Percentiles rank a stretch among this genome's conserved stretches.
Conservation (phyloP, 2,113 vertebrate species). For the Pelusios castaneus region DNA sequence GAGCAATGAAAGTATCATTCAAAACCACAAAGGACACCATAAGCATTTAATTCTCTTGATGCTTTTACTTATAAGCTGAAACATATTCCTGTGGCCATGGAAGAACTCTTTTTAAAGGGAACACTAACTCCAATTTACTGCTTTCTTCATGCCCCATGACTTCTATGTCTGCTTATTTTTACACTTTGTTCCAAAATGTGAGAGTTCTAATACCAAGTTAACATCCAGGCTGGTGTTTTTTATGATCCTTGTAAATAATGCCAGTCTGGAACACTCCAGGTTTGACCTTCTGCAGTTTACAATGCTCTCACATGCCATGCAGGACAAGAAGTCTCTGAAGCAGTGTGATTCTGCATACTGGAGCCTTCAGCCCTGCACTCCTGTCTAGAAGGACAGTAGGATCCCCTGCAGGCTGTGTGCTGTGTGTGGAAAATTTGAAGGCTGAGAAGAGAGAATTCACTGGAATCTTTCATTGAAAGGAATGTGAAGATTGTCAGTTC, state of each 20-base stretch:
- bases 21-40: not conserved
- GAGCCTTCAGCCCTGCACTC: too few relatives aligned
- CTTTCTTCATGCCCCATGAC: not conserved
- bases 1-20: not conserved
- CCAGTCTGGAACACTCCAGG: not conserved
- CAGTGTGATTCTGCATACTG: too few relatives aligned
- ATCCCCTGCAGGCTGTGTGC: too few relatives aligned
- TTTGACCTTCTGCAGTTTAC: not conserved
- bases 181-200: not conserved
- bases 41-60: not conserved
- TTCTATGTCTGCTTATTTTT: not conserved
- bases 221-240: not conserved
- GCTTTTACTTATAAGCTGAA: not conserved
- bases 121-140: not conserved
- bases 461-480: too few relatives aligned
- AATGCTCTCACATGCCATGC: not conserved
- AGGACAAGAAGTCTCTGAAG: not conserved
- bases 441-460: too few relatives aligned
- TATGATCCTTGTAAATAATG: not conserved
- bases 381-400: too few relatives aligned
- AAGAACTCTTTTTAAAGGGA: not conserved
- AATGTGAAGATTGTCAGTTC: too few relatives aligned
- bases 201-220: not conserved
- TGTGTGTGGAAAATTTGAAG: too few relatives aligned
- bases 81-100: rapidly evolving